Percentiles rank a stretch among this genome's conserved stretches.
Evolutionary conservation across 2,797 vertebrate species (phyloP).

Genomic region (Arctocebus calabarensis): DNA sequence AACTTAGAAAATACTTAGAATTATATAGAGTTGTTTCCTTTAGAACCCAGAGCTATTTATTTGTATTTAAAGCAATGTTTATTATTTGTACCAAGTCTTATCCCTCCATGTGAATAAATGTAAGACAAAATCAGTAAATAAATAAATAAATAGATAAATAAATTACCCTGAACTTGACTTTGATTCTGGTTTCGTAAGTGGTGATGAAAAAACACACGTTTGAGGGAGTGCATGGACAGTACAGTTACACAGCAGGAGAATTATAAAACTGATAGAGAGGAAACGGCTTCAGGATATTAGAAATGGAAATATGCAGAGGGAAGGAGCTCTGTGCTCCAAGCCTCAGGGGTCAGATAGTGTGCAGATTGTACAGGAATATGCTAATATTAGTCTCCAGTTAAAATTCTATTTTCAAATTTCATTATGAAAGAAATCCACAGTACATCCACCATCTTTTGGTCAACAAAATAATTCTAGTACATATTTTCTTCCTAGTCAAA

Average conservation of each 20-base stretch:
- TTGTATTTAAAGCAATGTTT: slow-evolving; percentile 85
- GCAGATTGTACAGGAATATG: slow-evolving; percentile 46
- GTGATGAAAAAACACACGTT: slow-evolving; percentile 38
- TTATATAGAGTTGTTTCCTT: slow-evolving; percentile 66
- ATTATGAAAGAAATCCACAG: slow-evolving; percentile 58
- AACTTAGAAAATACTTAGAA: slow-evolving; percentile 72
- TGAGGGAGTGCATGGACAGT: background rate
- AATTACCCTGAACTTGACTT: slow-evolving; percentile 78
- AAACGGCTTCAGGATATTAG: slow-evolving; percentile 54
- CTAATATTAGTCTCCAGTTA: slow-evolving; percentile 62
- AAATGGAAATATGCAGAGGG: slow-evolving; percentile 39
- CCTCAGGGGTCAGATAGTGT: slow-evolving; percentile 55
- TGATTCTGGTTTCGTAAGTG: slow-evolving; percentile 8
- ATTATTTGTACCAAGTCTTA: slow-evolving; percentile 83
- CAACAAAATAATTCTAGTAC: slow-evolving; percentile 26
- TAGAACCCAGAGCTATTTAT: slow-evolving; percentile 83
- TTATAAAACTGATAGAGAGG: slow-evolving; percentile 52
- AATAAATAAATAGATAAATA: no score
- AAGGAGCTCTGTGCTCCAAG: background rate
- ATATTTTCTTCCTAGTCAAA: slow-evolving; percentile 47
- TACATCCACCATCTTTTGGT: slow-evolving; percentile 35
- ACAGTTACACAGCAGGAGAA: slow-evolving; percentile 43
- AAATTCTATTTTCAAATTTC: slow-evolving; percentile 73
- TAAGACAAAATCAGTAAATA: slow-evolving; percentile 68
- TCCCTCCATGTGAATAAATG: slow-evolving; percentile 84